Base-by-base conservation (phyloP, 2,113 vertebrate species). In the Nycticorax nycticorax region DNA sequence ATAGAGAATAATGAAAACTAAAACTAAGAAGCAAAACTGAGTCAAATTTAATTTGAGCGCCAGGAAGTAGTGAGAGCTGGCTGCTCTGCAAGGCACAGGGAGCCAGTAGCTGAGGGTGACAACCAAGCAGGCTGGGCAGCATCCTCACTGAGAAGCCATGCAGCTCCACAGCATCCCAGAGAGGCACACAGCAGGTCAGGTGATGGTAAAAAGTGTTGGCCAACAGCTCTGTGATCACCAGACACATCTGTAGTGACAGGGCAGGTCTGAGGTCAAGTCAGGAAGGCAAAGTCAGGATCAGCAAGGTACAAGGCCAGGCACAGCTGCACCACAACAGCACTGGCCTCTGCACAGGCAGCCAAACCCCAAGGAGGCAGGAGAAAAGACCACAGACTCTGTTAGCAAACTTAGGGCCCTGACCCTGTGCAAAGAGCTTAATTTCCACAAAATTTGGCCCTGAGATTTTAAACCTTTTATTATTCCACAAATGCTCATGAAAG, bases 141-240 rank as follows among this genome's bases (percentile, higher is more conserved):
- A 21, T 45, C 0, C 0, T 57, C 41, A 66, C 50, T 0, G 0
- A 39, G 43, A 60, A 88, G 52, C 14, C 9, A 12, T 1, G 0
- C 45, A 45, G 30, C 53, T 17, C 67, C 39, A 10, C 1, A 0
- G 26, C 35, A 56, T 26, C 13, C 12, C 26, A 74, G 23, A 0
- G 0, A 90, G 77, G 47, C 47, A 57, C 32, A 39, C 32, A 93
- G 30, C 56, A 72, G n/a, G 19, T 63, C 32, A 2, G 0, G 26
- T 45, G 78, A 62, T 17, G n/a, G 21, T 41, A 68, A 48, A 30
- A 14, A 47, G 22, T 3, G 0, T 1, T 39, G 57, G 11, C 52
- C 64, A 59, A 4, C 60, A 80, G 50, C 33, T 64, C 35, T 57
- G 4, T 48, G 45, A 32, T 23, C 33, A 52, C 9, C n/a, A 48